Conservation (phyloP, 2,888 invertebrate genomes). For the Acanthosepion lycidas region DNA sequence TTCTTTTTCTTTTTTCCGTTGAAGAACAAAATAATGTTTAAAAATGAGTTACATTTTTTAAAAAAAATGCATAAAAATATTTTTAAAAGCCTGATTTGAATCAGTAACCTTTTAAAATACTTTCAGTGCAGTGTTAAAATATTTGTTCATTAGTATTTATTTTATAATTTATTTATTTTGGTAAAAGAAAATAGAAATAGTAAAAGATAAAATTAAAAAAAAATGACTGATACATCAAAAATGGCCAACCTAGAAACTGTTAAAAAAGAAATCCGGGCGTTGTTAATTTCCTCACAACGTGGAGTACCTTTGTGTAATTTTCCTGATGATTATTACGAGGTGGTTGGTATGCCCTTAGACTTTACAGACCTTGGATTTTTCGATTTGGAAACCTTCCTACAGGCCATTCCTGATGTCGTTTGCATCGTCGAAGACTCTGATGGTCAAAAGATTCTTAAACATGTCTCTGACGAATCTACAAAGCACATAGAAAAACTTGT, state of each 20-base stretch:
- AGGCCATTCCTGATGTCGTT: slow-evolving; percentile 64
- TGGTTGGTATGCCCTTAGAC: slow-evolving; percentile 61
- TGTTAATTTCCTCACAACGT: slow-evolving; percentile 64
- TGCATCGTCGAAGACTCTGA: slow-evolving; percentile 54
- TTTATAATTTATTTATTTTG: background rate
- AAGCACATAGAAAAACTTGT: slow-evolving; percentile 66
- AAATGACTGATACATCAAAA: slow-evolving; percentile 42
- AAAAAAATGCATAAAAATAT: too few species aligned
- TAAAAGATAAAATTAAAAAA: too few species aligned
- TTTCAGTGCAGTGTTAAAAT: too few species aligned
- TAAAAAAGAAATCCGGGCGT: slow-evolving; percentile 63
- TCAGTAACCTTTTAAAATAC: too few species aligned
- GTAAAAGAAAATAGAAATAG: too few species aligned
- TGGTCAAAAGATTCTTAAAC: slow-evolving; percentile 60
- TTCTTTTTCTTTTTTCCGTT: too few species aligned
- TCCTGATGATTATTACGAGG: slow-evolving; percentile 60
- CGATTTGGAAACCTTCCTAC: slow-evolving; percentile 59
- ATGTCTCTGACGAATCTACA: slow-evolving; percentile 61
- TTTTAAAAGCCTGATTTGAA: too few species aligned
- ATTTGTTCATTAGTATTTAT: background rate
- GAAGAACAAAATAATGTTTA: too few species aligned
- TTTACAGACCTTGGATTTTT: slow-evolving; percentile 62
- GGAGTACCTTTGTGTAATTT: slow-evolving; percentile 63
- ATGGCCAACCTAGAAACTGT: slow-evolving; percentile 58
- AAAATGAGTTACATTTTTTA: too few species aligned